A percentile compares a stretch with the other conserved stretches of the same genome.
These are phyloP conservation scores for Anguilla pacifica DNA, from an alignment of 2,797 vertebrate genomes.

Conservation along the genomic window DNA sequence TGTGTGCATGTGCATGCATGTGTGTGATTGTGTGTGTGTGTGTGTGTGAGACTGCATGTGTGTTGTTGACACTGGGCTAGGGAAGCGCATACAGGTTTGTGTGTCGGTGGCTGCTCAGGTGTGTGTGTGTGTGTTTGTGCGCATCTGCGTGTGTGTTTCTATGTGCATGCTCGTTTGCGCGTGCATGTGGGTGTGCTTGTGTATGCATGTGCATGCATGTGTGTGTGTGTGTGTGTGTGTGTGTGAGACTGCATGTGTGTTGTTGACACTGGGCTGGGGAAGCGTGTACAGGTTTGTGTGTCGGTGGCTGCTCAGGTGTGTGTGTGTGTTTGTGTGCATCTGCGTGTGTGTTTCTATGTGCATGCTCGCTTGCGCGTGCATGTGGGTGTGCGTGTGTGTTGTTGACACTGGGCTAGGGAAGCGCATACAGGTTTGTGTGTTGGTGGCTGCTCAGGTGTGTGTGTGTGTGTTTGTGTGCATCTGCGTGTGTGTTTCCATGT, in stretches of 20 bases:
- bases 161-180: background rate
- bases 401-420: background rate
- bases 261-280: too few species aligned
- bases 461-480: too few species aligned
- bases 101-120: too few species aligned
- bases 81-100: background rate
- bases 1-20: background rate
- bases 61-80: too few species aligned
- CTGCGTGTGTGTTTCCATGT: background rate
- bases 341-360: background rate
- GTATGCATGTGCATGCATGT: background rate
- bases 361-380: background rate
- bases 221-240: background rate
- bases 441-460: too few species aligned
- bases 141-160: background rate
- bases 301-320: too few species aligned
- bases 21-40: too few species aligned
- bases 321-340: too few species aligned
- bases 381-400: background rate
- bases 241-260: background rate
- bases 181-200: background rate
- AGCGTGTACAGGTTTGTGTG: background rate
- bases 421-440: background rate
- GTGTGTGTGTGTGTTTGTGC: too few species aligned
- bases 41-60: background rate